Evolutionary conservation across 1,140 invertebrate genomes (phyloP), one percentile per base, ranked within the genome.

Genomic region (Antheraea mylitta): DNA sequence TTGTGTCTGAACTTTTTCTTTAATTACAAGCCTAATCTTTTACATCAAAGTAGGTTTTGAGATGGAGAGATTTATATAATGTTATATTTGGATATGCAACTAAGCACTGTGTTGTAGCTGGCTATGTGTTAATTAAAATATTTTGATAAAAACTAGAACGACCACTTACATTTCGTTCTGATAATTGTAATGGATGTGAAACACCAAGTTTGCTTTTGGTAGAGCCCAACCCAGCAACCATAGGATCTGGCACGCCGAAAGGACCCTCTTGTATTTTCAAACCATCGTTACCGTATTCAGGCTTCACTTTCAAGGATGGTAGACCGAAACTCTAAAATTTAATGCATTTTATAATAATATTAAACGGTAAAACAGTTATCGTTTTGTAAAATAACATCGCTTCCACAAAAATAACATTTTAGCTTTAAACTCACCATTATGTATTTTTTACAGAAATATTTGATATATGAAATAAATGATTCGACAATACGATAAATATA

Each of bases 261-360:
- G 82, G 75, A 4, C 89, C 90, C 67, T 89, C 89, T 42, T 82
- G 78, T 45, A 89, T 67, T 19, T 81, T 76, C 58, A 91, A 72
- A 58, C 63, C 61, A 19, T 90, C 85, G 18, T 77, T 80, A 3
- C 70, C 76, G 70, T 83, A 71, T 38, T 87, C 84, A 37, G 92
- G 83, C 70, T 91, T 92, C 22, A 92, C 84, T 81, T 93, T 92
- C 0, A 94, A n/a, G 22, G 93, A 81, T 30, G 93, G 89, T 63
- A 94, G 87, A 66, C 90, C 93, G 66, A 94, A 94, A 92, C 94
- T 94, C 94, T 94, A 76, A 72, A 42, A 42, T 10, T 42, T 59
- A 59, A 59, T 18, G 16, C 58, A 8, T 10, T 42, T 42, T 42
- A 42, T 42, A 10, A 42, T 42, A 42, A 42, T 7, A 11, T 30